These are phyloP conservation scores for Ips typographus DNA, from an alignment of 1,140 invertebrate species.

Conservation along the genomic window DNA sequence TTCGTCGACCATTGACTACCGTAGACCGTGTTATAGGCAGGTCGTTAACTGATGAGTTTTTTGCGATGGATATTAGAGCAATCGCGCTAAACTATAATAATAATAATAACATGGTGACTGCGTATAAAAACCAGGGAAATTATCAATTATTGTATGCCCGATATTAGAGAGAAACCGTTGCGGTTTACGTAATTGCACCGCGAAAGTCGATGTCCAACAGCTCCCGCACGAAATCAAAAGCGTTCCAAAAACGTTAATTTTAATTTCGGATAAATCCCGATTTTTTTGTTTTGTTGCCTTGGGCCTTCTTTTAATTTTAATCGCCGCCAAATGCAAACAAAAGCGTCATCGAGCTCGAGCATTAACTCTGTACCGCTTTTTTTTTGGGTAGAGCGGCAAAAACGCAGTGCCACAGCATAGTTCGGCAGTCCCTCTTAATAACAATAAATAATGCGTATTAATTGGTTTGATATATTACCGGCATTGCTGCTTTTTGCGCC, in stretches of 20 bases:
- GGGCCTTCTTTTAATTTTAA: conserved; percentile 16
- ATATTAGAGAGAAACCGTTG: not conserved
- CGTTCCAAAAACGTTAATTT: too few species aligned
- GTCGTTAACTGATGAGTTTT: conserved; percentile 30
- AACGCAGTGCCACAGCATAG: conserved; percentile 22
- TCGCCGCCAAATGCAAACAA: conserved; percentile 21
- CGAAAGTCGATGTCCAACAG: too few species aligned
- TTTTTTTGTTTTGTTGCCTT: not conserved
- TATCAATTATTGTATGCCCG: conserved; percentile 3
- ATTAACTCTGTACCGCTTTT: conserved; percentile 29
- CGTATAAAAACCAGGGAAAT: not conserved
- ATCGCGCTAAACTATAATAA: conserved; percentile 8
- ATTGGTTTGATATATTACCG: conserved; percentile 36
- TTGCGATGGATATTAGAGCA: conserved; percentile 13
- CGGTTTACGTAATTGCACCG: too few species aligned
- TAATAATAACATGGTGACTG: not conserved
- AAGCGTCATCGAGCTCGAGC: conserved; percentile 21
- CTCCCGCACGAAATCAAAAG: too few species aligned
- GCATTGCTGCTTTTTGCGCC: conserved; percentile 25
- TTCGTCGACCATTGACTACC: conserved; percentile 18
- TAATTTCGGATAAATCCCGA: not conserved
- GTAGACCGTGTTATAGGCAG: not conserved
- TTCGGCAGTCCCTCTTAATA: conserved; percentile 33
- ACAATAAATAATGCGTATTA: conserved; percentile 36
- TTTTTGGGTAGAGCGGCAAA: conserved; percentile 1